phyloP scores from a whole-genome alignment of 2,113 vertebrate species.

The Psettodes erumei region DNA sequence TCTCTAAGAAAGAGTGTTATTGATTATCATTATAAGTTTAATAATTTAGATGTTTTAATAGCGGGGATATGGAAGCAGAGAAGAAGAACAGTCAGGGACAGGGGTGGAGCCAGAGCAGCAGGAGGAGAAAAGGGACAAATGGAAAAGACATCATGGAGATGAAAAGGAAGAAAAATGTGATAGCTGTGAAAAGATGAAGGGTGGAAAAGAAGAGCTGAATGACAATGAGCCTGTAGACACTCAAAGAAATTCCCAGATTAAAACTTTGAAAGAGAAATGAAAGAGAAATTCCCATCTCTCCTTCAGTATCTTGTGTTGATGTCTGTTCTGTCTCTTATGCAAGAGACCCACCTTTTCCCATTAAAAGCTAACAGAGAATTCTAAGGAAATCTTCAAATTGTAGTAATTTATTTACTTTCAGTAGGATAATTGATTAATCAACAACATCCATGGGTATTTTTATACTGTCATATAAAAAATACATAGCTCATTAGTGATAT shows the following conservation, averaged over 20 bases:
- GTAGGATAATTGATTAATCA: neutral
- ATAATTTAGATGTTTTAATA: conserved; percentile 93
- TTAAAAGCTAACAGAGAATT: too few species aligned
- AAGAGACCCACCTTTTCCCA: too few species aligned
- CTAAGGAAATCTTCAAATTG: neutral
- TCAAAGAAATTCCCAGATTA: neutral
- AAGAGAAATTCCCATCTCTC: neutral
- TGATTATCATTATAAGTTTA: conserved; percentile 89
- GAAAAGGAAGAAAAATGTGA: conserved; percentile 11
- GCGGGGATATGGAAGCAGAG: conserved; percentile 76
- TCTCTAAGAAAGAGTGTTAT: conserved; percentile 91
- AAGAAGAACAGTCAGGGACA: conserved; percentile 64
- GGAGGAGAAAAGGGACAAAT: neutral
- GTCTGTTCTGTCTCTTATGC: neutral
- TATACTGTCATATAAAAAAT: too few species aligned
- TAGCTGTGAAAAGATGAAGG: conserved; percentile 4
- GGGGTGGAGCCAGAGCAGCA: conserved; percentile 25
- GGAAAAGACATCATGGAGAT: conserved; percentile 29
- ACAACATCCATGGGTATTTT: neutral
- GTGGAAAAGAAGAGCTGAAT: conserved; percentile 4
- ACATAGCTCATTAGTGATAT: conserved; percentile 13
- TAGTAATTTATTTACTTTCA: neutral
- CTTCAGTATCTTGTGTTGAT: neutral
- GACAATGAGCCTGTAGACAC: conserved; percentile 1
- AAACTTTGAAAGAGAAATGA: neutral